Evolutionary conservation across 2,888 invertebrate species (phyloP).

Genomic region (Drosophila yooni): DNA sequence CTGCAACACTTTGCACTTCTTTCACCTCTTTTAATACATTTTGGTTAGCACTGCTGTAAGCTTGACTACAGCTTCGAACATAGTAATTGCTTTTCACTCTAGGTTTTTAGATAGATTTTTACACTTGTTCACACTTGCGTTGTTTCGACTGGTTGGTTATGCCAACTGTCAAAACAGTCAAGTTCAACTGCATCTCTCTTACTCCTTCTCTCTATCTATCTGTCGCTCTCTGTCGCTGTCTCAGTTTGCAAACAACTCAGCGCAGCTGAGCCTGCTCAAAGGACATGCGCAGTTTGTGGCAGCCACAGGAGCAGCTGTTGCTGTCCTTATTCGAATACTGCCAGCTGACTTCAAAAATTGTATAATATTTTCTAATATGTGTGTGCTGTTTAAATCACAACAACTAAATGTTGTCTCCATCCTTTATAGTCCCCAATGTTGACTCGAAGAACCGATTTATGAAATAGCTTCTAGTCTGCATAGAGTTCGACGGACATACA

Average conservation of each 20-base stretch:
- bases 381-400: no score
- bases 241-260: constrained; percentile 36
- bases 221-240: constrained; percentile 6
- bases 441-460: neutral
- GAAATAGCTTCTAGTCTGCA: no score
- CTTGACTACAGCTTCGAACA: constrained; percentile 1
- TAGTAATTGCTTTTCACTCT: constrained; percentile 24
- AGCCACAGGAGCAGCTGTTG: constrained; percentile 48
- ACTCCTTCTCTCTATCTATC: constrained; percentile 6
- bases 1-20: constrained; percentile 9
- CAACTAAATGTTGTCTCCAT: neutral
- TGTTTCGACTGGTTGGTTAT: constrained; percentile 39
- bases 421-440: neutral
- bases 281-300: constrained; percentile 65
- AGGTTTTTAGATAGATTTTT: constrained; percentile 8
- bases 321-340: neutral
- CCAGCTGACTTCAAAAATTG: constrained; percentile 21
- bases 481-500: no score
- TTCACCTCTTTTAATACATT: constrained; percentile 54
- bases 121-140: constrained; percentile 24
- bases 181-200: constrained; percentile 15
- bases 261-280: constrained; percentile 52
- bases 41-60: neutral
- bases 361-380: neutral
- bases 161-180: constrained; percentile 55